phyloP scores from a whole-genome alignment of 2,888 invertebrate genomes.

The Polydrusus pterygomalis region DNA sequence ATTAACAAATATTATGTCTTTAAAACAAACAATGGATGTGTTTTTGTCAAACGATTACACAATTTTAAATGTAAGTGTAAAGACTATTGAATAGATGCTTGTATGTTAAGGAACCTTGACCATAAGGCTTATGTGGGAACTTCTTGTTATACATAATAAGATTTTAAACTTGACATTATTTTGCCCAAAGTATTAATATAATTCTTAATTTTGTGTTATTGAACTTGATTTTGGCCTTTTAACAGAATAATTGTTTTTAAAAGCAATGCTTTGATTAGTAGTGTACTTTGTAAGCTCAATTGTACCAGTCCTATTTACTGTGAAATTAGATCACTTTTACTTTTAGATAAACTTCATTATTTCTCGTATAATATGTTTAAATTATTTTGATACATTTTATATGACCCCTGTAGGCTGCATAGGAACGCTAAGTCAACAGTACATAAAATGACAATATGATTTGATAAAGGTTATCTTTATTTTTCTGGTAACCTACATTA shows the following conservation, averaged over 20 bases:
- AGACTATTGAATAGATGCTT: conserved; percentile 20
- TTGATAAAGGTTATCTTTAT: not conserved
- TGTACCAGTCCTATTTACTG: no score
- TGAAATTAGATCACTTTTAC: no score
- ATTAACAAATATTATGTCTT: conserved; percentile 16
- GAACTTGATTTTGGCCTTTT: not conserved
- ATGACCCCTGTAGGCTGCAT: not conserved
- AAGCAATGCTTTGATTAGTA: no score
- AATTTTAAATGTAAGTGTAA: conserved; percentile 20
- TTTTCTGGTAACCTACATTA: not conserved
- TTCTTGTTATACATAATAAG: conserved; percentile 17
- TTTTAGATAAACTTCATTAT: no score
- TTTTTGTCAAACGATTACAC: conserved; percentile 2
- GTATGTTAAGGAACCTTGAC: conserved; percentile 30
- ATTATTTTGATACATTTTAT: not conserved
- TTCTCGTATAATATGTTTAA: no score
- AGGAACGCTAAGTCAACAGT: not conserved
- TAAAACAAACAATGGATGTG: conserved; percentile 11
- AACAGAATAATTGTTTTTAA: no score
- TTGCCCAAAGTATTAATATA: conserved; percentile 19
- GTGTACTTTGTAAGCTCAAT: no score
- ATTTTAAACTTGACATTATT: conserved; percentile 52
- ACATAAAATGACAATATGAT: not conserved
- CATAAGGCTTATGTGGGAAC: conserved; percentile 31
- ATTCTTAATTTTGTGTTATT: not conserved